Evolutionary conservation across 2,797 vertebrate species (phyloP).

Genomic region (Tauraco hartlaubi): DNA sequence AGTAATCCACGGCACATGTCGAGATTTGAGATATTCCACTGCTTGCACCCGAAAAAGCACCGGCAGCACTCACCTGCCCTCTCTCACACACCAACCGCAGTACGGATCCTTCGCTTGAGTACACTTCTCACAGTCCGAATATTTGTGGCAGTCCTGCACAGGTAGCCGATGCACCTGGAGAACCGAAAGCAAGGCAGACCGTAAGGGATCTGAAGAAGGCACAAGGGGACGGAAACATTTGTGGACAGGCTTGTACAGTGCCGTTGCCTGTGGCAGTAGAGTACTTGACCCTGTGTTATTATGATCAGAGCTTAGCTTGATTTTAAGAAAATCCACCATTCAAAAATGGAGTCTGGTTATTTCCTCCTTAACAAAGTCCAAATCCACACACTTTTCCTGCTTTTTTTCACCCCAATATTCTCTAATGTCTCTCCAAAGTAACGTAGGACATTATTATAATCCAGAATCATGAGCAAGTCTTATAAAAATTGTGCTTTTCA

Average conservation of each 20-base stretch:
- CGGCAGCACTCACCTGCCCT: slow-evolving; percentile 86
- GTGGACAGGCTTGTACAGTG: fast-evolving
- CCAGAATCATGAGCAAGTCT: background rate
- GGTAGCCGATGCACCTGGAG: slow-evolving; percentile 90
- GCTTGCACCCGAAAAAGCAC: background rate
- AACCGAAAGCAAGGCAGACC: background rate
- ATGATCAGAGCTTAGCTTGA: background rate
- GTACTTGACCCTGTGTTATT: background rate
- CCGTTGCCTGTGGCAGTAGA: background rate
- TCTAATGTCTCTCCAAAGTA: background rate
- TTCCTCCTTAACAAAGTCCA: background rate
- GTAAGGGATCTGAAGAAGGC: background rate
- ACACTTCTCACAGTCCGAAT: slow-evolving; percentile 88
- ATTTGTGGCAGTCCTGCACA: slow-evolving; percentile 89
- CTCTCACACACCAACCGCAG: slow-evolving; percentile 96
- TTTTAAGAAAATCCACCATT: background rate
- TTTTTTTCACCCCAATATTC: background rate
- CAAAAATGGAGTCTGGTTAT: background rate
- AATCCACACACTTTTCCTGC: background rate
- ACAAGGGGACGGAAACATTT: background rate
- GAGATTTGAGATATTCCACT: background rate
- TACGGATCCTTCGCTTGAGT: slow-evolving; percentile 89
- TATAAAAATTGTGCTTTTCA: background rate
- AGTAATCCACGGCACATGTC: fast-evolving
- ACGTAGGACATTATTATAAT: background rate